Base-by-base conservation (phyloP, 2,888 invertebrate species). In the Oxyteleia sp. region DNA sequence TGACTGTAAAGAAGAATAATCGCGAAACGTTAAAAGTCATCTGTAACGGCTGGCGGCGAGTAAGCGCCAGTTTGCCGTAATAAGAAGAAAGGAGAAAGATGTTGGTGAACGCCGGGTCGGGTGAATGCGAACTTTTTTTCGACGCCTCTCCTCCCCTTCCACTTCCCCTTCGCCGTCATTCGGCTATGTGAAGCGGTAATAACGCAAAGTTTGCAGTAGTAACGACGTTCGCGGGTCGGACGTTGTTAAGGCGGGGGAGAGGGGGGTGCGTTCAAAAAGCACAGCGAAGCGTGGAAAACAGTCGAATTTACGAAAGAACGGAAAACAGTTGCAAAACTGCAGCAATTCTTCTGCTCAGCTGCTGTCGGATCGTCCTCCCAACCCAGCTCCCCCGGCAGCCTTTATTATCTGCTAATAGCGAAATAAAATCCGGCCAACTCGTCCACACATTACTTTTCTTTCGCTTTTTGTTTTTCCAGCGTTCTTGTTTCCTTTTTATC, bases 251-350 rank as follows among this genome's bases (percentile, higher is more conserved):
- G 41, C 13, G 51, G 41, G 38, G 32, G 43, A 59, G 45, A 51
- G 51, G 47, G 8, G 45, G 55, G 59, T 23, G 66, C 51, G 68
- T 57, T 82, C 78, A 80, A 51, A 71, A 71, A 78, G 85, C 82
- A 88, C 86, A 84, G 63, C 80, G 84, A 80, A 89, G 88, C 87
- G 89, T 88, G 85, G 87, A 89, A 89, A 90, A 90, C 88, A 86
- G 87, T 87, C 84, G 86, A 87, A 87, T 86, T 86, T 87, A 88
- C 87, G 84, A 82, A 88, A 88, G 88, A 89, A 89, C 87, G 87
- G 88, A 85, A 87, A 88, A 89, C 86, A 89, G 88, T 89, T 86
- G 89, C 86, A 88, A 87, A 90, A 90, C 91, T 88, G 88, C 64
- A 85, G 85, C 89, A 85, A 88, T 90, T 91, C 88, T 90, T 90